These are phyloP conservation scores for Gymnosoma rotundatum DNA, from an alignment of 2,888 invertebrate species.

Conservation along the genomic window DNA sequence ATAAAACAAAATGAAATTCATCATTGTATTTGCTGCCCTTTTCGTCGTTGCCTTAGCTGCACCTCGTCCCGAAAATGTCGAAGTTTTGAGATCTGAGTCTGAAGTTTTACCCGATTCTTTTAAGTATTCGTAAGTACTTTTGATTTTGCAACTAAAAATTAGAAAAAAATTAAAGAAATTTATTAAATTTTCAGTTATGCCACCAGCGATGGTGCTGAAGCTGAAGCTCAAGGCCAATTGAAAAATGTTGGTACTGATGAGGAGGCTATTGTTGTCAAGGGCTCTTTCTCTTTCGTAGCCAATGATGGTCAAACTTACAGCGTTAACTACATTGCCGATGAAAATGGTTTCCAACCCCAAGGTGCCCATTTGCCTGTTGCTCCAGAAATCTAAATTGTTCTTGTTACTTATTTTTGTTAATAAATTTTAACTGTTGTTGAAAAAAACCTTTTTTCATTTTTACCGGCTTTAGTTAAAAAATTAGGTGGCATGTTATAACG, in stretches of 20 bases:
- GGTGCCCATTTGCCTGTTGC: slow-evolving; percentile 78
- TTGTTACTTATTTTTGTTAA: too few relatives aligned
- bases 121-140: slow-evolving; percentile 83
- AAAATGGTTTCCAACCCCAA: slow-evolving; percentile 72
- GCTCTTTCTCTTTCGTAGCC: slow-evolving; percentile 73
- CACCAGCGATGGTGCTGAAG: slow-evolving; percentile 74
- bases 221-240: slow-evolving; percentile 68
- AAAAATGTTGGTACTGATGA: slow-evolving; percentile 61
- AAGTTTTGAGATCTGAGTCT: slow-evolving; percentile 47
- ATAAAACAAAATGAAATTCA: slow-evolving; percentile 71
- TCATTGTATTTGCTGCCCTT: slow-evolving; percentile 80
- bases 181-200: slow-evolving; percentile 64
- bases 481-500: too few relatives aligned
- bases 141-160: background rate
- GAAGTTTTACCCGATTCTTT: slow-evolving; percentile 82
- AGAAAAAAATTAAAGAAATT: background rate
- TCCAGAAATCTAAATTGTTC: slow-evolving; percentile 56
- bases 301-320: slow-evolving; percentile 73
- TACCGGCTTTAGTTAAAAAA: too few relatives aligned
- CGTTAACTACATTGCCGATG: slow-evolving; percentile 74
- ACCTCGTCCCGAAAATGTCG: slow-evolving; percentile 41
- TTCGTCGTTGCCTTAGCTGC: slow-evolving; percentile 77
- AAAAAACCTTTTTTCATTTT: too few relatives aligned
- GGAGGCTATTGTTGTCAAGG: slow-evolving; percentile 73
- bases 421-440: slow-evolving; percentile 52